Evolutionary conservation across 2,113 vertebrate species (phyloP), one percentile per base, ranked within the genome.

Genomic region (human (Homo sapiens)): DNA sequence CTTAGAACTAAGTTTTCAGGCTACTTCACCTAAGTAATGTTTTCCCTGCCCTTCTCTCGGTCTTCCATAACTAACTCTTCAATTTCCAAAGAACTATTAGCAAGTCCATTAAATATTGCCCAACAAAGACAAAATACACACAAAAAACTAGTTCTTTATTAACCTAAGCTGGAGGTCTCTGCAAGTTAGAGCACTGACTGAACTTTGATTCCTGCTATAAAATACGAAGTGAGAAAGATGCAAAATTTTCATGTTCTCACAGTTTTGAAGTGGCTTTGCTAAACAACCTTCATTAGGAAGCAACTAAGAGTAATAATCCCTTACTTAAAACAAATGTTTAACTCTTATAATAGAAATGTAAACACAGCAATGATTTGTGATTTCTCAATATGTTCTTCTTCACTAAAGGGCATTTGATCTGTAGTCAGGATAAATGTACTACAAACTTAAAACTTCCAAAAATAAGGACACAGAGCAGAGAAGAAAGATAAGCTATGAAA

Each of bases 281-380:
- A 78, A 94, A 91, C 72, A 55, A 93, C 68, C 91, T 87, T 89
- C 78, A 75, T 80, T 90, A 73, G 95, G 61, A 94, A 40, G 43
- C 75, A n/a, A 45, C 55, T 72, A 4, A 72, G 94, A 92, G n/a
- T 57, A 93, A 82, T 68, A 94, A 20, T 75, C 30, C 75, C 97
- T 94, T 79, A 45, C 85, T 81, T 92, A 94, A 94, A 94, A 94
- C 40, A 95, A 95, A 97, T 95, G 97, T 92, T 94, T 96, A 94
- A 89, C 45, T 64, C 57, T 84, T 94, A 81, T 23, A 52, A 64
- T 93, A 78, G 70, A 97, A 97, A 89, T 83, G 72, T 86, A 94
- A 95, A 93, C 73, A 96, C 50, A 97, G 52, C 10, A 79, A 64
- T 95, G 91, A 93, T 94, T 94, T 83, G 35, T 64, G 72, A 94